A percentile compares a stretch with the other conserved stretches of the same genome.
Evolutionary conservation across 2,888 invertebrate genomes (phyloP).

Genomic region (Sericinus montela): DNA sequence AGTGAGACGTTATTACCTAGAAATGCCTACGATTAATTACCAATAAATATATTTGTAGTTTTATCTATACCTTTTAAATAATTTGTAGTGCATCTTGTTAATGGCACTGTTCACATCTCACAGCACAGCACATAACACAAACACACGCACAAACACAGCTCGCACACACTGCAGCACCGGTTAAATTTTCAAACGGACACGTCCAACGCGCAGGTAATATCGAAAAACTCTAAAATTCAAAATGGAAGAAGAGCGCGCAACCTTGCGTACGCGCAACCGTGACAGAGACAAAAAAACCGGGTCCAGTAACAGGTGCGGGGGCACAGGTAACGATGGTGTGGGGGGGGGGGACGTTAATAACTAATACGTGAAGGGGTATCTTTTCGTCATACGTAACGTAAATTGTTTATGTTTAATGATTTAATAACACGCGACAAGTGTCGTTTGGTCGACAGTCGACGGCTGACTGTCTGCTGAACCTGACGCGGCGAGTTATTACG

Average conservation of each 20-base stretch:
- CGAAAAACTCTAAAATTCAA: conserved; percentile 55
- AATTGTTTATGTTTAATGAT: conserved; percentile 9
- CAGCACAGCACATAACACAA: conserved; percentile 35
- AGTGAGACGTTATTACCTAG: conserved; percentile 2
- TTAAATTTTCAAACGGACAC: conserved; percentile 30
- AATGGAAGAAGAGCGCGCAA: conserved; percentile 40
- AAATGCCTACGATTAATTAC: not conserved
- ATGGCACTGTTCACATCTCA: conserved; percentile 29
- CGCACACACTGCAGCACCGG: conserved; percentile 24
- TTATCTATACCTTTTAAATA: conserved; percentile 62
- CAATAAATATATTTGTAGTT: conserved; percentile 9
- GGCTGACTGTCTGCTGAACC: not conserved
- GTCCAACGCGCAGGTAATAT: conserved; percentile 46
- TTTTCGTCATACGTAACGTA: conserved; percentile 4
- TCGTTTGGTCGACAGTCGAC: not conserved
- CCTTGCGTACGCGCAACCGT: conserved; percentile 34
- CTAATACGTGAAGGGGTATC: too few relatives aligned
- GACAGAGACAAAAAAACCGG: conserved; percentile 39
- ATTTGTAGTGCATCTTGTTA: conserved; percentile 69
- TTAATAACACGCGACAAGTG: not conserved
- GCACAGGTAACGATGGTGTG: conserved; percentile 29
- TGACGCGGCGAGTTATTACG: not conserved
- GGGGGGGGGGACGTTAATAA: too few relatives aligned
- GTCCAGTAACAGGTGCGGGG: conserved; percentile 34
- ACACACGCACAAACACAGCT: conserved; percentile 34